phyloP scores from a whole-genome alignment of 2,888 invertebrate genomes.

The Apamea crenata region DNA sequence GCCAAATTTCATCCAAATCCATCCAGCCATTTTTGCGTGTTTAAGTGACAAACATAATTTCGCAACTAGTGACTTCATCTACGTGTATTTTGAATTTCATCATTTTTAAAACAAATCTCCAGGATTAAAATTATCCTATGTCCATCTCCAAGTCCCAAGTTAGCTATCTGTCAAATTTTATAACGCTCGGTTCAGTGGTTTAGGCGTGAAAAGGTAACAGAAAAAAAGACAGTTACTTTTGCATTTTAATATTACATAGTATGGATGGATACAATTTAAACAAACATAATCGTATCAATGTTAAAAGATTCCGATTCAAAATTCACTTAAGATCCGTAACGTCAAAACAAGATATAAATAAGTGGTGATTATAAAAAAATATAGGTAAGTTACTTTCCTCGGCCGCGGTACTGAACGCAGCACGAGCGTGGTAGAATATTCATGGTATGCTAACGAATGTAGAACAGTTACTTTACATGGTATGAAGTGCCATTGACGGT shows the following conservation, averaged over 20 bases:
- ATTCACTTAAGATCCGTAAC: not conserved
- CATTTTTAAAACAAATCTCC: not conserved
- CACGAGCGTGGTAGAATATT: slow-evolving; percentile 70
- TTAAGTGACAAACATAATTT: not conserved
- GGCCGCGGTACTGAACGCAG: slow-evolving; percentile 20
- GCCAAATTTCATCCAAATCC: not conserved
- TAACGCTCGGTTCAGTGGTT: not conserved
- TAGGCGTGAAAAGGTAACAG: not conserved
- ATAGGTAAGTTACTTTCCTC: slow-evolving; percentile 40
- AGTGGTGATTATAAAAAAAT: not conserved
- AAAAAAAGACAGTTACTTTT: not conserved
- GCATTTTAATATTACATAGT: not conserved
- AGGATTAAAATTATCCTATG: not conserved
- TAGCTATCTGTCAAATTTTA: not conserved
- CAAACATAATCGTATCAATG: not conserved
- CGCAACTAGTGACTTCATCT: not conserved
- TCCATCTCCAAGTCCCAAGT: not conserved
- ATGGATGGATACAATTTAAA: not conserved
- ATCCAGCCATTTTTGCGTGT: no score
- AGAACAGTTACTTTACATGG: slow-evolving; percentile 53
- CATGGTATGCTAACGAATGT: slow-evolving; percentile 72
- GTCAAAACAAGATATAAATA: not conserved
- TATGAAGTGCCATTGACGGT: slow-evolving; percentile 50
- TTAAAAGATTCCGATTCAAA: not conserved
- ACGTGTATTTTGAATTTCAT: not conserved